These are phyloP conservation scores for Trididemnum clinides DNA, from an alignment of 23 tunicate genomes.

Conservation along the genomic window DNA sequence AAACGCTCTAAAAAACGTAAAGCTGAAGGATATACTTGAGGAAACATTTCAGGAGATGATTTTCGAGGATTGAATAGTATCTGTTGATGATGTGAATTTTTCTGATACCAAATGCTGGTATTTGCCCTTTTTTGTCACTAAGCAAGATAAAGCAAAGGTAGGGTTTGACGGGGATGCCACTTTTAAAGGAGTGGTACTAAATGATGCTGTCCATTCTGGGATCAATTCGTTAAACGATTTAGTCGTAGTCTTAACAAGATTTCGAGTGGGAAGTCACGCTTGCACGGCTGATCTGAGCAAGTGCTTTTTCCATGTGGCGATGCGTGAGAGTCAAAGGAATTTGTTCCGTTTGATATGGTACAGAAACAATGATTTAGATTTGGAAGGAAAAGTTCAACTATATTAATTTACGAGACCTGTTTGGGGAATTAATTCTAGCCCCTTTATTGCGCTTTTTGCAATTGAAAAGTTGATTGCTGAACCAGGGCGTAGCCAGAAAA, in stretches of 20 bases:
- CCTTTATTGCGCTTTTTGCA: conserved; percentile 9
- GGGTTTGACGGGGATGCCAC: conserved; percentile 17
- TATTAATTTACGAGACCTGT: background rate
- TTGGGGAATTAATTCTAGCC: conserved; percentile 8
- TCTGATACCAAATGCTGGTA: too few relatives aligned
- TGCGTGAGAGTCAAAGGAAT: background rate
- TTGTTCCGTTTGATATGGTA: conserved; percentile 12
- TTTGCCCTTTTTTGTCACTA: background rate
- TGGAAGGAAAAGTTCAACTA: background rate
- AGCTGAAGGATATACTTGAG: too few relatives aligned
- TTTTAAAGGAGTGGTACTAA: background rate
- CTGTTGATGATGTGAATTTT: too few relatives aligned
- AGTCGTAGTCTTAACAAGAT: background rate
- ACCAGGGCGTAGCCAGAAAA: too few relatives aligned
- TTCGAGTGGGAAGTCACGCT: background rate
- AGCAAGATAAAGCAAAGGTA: background rate
- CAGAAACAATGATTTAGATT: background rate
- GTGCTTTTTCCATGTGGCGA: conserved; percentile 6
- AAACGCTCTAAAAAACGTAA: too few relatives aligned
- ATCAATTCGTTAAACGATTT: background rate
- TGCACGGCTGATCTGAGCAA: conserved; percentile 18
- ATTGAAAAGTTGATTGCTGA: background rate
- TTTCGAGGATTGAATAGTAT: too few relatives aligned
- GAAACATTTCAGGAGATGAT: too few relatives aligned
- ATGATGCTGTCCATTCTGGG: conserved; percentile 6